phyloP scores from a whole-genome alignment of 2,797 vertebrate species.

The Propithecus deckenii region DNA sequence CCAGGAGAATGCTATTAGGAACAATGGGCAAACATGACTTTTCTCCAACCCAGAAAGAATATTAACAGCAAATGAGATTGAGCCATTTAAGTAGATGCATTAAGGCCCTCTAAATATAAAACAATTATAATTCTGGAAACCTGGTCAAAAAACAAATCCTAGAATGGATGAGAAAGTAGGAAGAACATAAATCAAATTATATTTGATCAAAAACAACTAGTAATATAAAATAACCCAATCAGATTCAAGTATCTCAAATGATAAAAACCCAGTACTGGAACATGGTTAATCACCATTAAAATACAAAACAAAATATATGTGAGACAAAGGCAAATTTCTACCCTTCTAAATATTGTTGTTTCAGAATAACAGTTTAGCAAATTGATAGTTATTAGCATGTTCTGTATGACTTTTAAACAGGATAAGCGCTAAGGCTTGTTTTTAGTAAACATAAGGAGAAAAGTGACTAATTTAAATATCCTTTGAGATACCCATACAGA shows the following conservation, averaged over 20 bases:
- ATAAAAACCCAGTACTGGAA: background rate
- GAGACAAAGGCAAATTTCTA: background rate
- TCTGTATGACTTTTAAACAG: background rate
- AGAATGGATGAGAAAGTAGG: background rate
- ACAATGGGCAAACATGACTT: background rate
- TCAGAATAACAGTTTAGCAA: conserved; percentile 34
- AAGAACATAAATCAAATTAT: conserved; percentile 38
- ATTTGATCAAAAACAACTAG: background rate
- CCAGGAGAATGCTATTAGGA: background rate
- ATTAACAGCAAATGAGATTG: background rate
- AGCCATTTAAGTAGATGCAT: background rate
- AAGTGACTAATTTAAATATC: background rate
- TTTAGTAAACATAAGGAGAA: background rate
- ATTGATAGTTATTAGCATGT: background rate
- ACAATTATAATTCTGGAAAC: conserved; percentile 24
- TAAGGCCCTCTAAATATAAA: conserved; percentile 21
- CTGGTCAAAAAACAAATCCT: conserved; percentile 34
- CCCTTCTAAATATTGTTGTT: background rate
- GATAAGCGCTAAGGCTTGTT: background rate
- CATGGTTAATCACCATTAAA: background rate
- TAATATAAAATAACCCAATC: background rate
- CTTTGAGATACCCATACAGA: background rate
- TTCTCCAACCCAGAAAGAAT: background rate
- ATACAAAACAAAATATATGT: conserved; percentile 24
- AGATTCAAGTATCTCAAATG: background rate